Percentiles rank a stretch among this genome's conserved stretches.
Conservation (phyloP, 2,797 vertebrate species). For the Morus bassanus region DNA sequence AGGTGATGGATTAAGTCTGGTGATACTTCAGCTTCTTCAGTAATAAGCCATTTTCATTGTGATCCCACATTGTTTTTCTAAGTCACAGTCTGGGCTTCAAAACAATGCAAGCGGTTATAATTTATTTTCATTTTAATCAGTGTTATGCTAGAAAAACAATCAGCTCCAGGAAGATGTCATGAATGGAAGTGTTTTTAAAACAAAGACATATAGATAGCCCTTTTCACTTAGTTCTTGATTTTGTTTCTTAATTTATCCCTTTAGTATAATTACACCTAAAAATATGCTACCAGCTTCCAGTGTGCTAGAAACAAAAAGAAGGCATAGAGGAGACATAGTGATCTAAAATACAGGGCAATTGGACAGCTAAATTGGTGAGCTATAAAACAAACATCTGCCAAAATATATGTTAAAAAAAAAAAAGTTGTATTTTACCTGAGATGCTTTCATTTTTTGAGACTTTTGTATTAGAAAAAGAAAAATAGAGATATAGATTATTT, state of each 20-base stretch:
- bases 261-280: neutral
- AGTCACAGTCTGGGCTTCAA: neutral
- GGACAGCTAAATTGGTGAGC: neutral
- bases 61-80: neutral
- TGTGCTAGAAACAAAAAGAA: neutral
- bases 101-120: neutral
- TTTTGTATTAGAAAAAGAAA: neutral
- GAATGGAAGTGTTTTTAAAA: neutral
- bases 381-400: neutral
- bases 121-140: neutral
- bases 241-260: neutral
- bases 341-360: neutral
- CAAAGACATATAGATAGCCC: neutral
- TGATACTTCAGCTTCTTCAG: neutral
- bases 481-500: neutral
- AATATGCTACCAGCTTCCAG: neutral
- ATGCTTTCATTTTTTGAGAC: neutral
- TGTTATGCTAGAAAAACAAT: neutral
- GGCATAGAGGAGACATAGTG: neutral
- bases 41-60: constrained; percentile 6
- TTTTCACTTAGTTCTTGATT: neutral
- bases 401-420: neutral
- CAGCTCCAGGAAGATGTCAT: neutral
- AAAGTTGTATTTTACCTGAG: neutral
- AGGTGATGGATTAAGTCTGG: neutral